Evolutionary conservation across 2,113 vertebrate species (phyloP), one percentile per base, ranked within the genome.

Genomic region (Cephalopholis sonnerati): DNA sequence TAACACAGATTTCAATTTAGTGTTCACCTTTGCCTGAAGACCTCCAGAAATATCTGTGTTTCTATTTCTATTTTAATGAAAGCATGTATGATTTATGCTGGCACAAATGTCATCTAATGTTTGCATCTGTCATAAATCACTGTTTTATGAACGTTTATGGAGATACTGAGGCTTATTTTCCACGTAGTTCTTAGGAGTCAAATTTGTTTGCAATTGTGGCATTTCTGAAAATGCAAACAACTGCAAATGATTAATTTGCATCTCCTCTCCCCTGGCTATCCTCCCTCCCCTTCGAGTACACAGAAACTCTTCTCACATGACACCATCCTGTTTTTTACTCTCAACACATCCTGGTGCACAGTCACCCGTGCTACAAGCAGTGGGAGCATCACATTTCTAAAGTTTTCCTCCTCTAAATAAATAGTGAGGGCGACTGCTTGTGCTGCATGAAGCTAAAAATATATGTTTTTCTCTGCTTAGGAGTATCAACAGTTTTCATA

Each of bases 201-300:
- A 63, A 85, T 85, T 64, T 68, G 81, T 87, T 62, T 71, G 65
- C 53, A 86, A 77, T 90, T 83, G 77, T 82, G 77, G 59, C 57
- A 50, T 68, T 82, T 78, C 59, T 87, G 73, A 75, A 66, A 85
- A 93, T 94, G 93, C 93, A 95, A 94, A 94, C 79, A 32, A 70
- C 64, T 87, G 83, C 87, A 91, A 92, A 93, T 78, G 72, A 72
- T 92, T 80, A 69, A 95, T 95, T 96, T 96, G 95, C 94, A 95
- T 95, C 41, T 74, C 53, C 77, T 92, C 79, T 81, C 73, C 74
- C 13, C 2, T 48, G 50, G 61, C 59, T 65, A 44, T 85, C 69
- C 20, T 9, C 84, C 77, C 91, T 85, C 72, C 81, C 75, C 66
- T 83, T 74, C 65, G 51, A 77, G 79, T 76, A 84, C 69, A 74